Evolutionary conservation across 2,888 invertebrate species (phyloP).

Genomic region (Drosophila helvetica): DNA sequence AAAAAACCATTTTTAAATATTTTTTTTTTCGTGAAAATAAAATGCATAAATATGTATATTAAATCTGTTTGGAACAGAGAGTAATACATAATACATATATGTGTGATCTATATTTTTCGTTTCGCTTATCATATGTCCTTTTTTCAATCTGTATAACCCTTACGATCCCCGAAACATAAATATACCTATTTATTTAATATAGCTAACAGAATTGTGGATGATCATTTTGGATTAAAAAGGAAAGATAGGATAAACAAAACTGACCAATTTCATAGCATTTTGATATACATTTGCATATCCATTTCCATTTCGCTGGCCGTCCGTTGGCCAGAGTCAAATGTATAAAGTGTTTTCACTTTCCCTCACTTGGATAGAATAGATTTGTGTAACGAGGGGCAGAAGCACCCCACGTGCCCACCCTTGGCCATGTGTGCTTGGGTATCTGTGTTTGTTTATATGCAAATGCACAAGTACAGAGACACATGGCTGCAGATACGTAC

Average conservation of each 20-base stretch:
- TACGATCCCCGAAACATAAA: too few species aligned
- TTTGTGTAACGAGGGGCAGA: constrained; percentile 12
- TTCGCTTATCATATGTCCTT: too few species aligned
- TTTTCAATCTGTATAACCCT: too few species aligned
- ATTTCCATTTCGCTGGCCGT: not conserved
- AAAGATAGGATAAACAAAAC: constrained; percentile 9
- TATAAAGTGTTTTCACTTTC: constrained; percentile 22
- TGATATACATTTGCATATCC: constrained; percentile 14
- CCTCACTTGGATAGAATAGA: constrained; percentile 13
- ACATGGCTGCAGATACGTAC: constrained; percentile 30
- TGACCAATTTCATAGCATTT: constrained; percentile 18
- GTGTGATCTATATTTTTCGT: too few species aligned
- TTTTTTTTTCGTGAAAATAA: too few species aligned
- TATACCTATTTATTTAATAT: too few species aligned
- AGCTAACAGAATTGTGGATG: not conserved
- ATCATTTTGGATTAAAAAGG: not conserved
- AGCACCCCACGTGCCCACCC: constrained; percentile 37
- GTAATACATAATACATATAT: too few species aligned
- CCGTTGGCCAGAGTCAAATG: constrained; percentile 9
- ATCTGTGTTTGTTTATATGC: constrained; percentile 27
- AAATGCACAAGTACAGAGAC: constrained; percentile 1
- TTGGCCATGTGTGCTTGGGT: constrained; percentile 31
- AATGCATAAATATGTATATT: too few species aligned
- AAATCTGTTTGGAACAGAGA: not conserved
- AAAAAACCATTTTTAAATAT: too few species aligned